Base-by-base conservation (phyloP, 2,888 invertebrate genomes). In the Caenorhabditis sinica region DNA sequence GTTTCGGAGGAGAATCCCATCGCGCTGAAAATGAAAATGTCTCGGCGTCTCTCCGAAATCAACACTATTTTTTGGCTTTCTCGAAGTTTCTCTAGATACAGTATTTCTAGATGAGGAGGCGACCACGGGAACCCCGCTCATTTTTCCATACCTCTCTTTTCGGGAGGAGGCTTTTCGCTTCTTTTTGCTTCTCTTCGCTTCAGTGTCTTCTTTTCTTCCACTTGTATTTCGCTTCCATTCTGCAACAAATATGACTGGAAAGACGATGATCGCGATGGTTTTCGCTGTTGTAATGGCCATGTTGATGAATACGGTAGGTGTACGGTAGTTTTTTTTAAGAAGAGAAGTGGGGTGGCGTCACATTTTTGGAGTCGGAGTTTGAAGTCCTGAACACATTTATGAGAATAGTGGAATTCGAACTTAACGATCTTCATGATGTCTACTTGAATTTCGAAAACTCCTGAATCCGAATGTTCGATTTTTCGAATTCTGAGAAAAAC, bases 1-100 rank as follows among this genome's bases (percentile, higher is more conserved):
- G 33, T 36, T 36, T n/a, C n/a, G n/a, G 58, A 58, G 17, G 58
- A n/a, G 58, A 30, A 33, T 56, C 56, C 56, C 56, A 56, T 23
- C 28, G n/a, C 56, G n/a, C 56, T 56, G 56, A 28, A 28, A 58
- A 40, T 11, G 40, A 13, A 2, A 33, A 33, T 33, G 33, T 6
- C n/a, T 40, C 40, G 2, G 40, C 40, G 40, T 40, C 30, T 30
- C n/a, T 33, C 33, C 8, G 6, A 1, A 8, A 5, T 58, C 28
- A 4, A 25, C n/a, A 30, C 49, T 20, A 4, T 49, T 20, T 49
- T 49, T 20, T 49, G 20, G 49, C 1, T 20, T 20, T 2, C 11
- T 20, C 49, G n/a, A 20, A 45, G 15, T 20, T 5, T 49, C 49
- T 20, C 49, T 9, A 20, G 6, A 40, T 13, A 13, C 40, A 40